Evolutionary conservation across 2,888 invertebrate species (phyloP), one percentile per base, ranked within the genome.

Genomic region (Junonia oenone): DNA sequence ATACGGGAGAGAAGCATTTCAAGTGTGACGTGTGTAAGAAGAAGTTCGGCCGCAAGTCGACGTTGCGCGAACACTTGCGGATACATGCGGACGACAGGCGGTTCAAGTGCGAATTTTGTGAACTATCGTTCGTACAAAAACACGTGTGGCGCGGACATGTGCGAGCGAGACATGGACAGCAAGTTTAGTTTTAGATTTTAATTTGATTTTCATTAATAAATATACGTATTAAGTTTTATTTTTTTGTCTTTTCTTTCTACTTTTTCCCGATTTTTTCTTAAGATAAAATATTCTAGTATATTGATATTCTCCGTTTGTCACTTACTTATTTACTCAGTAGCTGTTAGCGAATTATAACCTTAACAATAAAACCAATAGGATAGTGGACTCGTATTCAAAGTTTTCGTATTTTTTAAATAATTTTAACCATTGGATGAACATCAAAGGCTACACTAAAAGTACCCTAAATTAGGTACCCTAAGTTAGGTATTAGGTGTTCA

Each of bases 141-240:
- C 54, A 76, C 70, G 82, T 79, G 52, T 75, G 81, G 59, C 72
- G 77, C 31, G 74, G 76, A 0, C 89, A 89, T 59, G 77, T 85
- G 68, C 76, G 80, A 14, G 58, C 66, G 0, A 71, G 69, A 31
- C 72, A 72, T 40, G 65, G 55, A 6, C 15, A 46, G 4, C 15
- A 15, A 15, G 27, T 43, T 0, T 43, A 43, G 43, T 19, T n/a
- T 35, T 1, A 6, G 11, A n/a, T 43, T 2, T 8, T 22, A 1
- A 8, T 19, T 2, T n/a, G 19, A 19, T n/a, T 8, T 22, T 13
- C 26, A n/a, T 13, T 26, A 43, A 43, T 43, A 43, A 43, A 43
- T 26, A 13, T 13, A 8, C 26, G n/a, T n/a, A n/a, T 2, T 6
- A 13, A 1, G 6, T 26, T 43, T 43, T 19, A 11, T 38, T 38